These are phyloP conservation scores for Danio rerio DNA, from an alignment of 2,113 vertebrate genomes.

Conservation along the genomic window GRCz12tu NC_133181.1:28066501-28067000, in stretches of 20 bases:
- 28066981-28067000: no score
- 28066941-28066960: no score
- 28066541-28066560: conserved; percentile 70
- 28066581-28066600: conserved; percentile 69
- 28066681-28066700: conserved; percentile 10
- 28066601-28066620: conserved; percentile 75
- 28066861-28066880: not conserved
- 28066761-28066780: conserved; percentile 34
- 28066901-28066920: not conserved
- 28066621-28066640: conserved; percentile 71
- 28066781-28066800: conserved; percentile 27
- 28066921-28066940: no score
- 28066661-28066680: not conserved
- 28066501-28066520: conserved; percentile 65
- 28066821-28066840: conserved; percentile 30
- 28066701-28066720: conserved; percentile 13
- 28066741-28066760: conserved; percentile 64
- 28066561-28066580: conserved; percentile 60
- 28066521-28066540: conserved; percentile 67
- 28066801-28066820: conserved; percentile 21
- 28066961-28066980: no score
- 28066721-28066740: conserved; percentile 70
- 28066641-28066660: conserved; percentile 52
- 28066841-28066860: not conserved
- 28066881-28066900: not conserved